Evolutionary conservation across 1,140 invertebrate species (phyloP), one percentile per base, ranked within the genome.

Genomic region (Orius laevigatus): DNA sequence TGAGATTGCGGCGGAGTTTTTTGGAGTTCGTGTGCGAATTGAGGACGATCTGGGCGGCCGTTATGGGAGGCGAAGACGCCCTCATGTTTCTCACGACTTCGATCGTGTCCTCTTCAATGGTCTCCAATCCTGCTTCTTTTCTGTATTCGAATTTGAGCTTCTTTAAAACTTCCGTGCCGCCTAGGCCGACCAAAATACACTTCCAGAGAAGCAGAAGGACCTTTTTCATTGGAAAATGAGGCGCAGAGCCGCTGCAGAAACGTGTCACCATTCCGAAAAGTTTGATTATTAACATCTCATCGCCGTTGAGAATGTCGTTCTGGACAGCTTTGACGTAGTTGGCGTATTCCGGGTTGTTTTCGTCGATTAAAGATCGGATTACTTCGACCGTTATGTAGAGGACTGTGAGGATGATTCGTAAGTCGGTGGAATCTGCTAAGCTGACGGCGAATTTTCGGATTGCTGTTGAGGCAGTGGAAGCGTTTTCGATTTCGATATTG

Each of bases 181-280:
- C 93, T 14, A 97, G 67, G 9, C 86, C 84, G 1, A 93, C 73
- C 44, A 98, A 66, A 39, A 95, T 76, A 2, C 91, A 74, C 70
- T 98, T 98, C 94, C 94, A 98, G 10, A 98, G 62, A 2, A 98
- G 65, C n/a, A 98, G 66, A 19, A 98, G 67, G 46, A 97, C 85
- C 70, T 98, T 98, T 63, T 94, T 96, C 76, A 97, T 95, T 11
- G 93, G 93, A 70, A 94, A 96, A 69, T 95, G 89, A 39, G 91
- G 87, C 9, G 88, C 84, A 35, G 81, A 79, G 1, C 91, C 91
- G 59, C 86, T 90, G 66, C 92, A 97, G 62, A 96, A 92, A 55
- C 80, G 75, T 14, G 88, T 93, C 5, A 96, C 85, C 91, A 97
- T 92, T 53, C 81, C 46, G 40, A 97, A 73, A 48, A 98, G 68